Percentiles rank a stretch among this genome's conserved stretches.
Evolutionary conservation across 2,888 invertebrate species (phyloP).

Genomic region (Cosmia trapezina): DNA sequence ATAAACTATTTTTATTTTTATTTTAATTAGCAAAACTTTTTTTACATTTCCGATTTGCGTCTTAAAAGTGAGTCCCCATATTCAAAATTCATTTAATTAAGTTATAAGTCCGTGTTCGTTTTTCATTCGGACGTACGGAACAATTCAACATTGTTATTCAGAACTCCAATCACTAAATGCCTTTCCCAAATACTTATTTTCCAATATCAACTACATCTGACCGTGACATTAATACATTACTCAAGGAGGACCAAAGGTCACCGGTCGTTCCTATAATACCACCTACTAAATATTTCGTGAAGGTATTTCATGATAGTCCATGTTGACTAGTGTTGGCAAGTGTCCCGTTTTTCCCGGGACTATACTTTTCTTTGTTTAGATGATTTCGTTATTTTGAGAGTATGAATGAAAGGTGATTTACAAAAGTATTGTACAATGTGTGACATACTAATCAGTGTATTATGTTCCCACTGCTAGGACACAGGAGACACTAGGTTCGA

Average conservation of each 20-base stretch:
- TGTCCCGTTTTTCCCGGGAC: slow-evolving; percentile 7
- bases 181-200: slow-evolving; percentile 6
- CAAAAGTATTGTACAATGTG: too few species aligned
- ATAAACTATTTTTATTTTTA: too few species aligned
- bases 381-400: not conserved
- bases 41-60: too few species aligned
- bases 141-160: not conserved
- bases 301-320: slow-evolving; percentile 50
- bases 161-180: slow-evolving; percentile 15
- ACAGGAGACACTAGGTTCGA: too few species aligned
- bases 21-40: too few species aligned
- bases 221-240: slow-evolving; percentile 20
- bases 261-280: slow-evolving; percentile 43
- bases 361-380: too few species aligned
- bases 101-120: too few species aligned
- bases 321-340: slow-evolving; percentile 31
- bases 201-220: slow-evolving; percentile 21
- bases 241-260: slow-evolving; percentile 28
- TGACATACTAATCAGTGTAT: too few species aligned
- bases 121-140: too few species aligned
- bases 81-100: too few species aligned
- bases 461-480: too few species aligned
- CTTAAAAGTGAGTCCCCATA: too few species aligned
- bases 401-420: not conserved
- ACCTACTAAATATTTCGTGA: slow-evolving; percentile 49